Evolutionary conservation across 2,113 vertebrate genomes (phyloP).

Genomic region (Apus apus): DNA sequence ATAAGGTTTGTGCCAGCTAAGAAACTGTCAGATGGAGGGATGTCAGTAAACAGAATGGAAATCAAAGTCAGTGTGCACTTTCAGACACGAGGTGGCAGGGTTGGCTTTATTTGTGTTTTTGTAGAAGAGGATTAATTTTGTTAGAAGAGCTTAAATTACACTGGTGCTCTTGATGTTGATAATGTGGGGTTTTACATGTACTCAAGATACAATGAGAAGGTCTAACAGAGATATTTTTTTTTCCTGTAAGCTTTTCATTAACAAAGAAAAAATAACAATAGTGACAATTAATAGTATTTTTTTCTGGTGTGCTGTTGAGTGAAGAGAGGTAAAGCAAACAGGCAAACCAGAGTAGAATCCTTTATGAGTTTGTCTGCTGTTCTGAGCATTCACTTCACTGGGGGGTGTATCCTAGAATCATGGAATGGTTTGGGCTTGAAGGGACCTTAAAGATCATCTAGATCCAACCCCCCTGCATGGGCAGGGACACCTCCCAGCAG

Average conservation of each 20-base stretch:
- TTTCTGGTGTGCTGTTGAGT: neutral
- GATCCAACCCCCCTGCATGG: too few relatives aligned
- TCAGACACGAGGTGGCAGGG: neutral
- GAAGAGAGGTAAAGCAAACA: neutral
- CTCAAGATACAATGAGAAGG: neutral
- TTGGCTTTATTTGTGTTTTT: neutral
- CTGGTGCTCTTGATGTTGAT: neutral
- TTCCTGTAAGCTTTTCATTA: neutral
- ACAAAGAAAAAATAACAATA: neutral
- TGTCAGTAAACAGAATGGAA: too few relatives aligned
- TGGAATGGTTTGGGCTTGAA: too few relatives aligned
- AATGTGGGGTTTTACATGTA: neutral
- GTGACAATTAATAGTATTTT: too few relatives aligned
- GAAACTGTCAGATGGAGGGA: neutral
- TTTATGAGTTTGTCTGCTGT: neutral
- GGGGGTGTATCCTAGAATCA: neutral
- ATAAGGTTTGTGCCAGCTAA: neutral
- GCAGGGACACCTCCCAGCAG: too few relatives aligned
- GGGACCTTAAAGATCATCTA: too few relatives aligned
- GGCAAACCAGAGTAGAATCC: neutral
- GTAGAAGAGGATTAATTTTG: neutral
- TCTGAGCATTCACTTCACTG: neutral
- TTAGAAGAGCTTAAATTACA: neutral
- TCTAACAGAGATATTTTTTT: neutral
- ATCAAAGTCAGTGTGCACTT: fast-evolving